Evolutionary conservation across 2,113 vertebrate species (phyloP), one percentile per base, ranked within the genome.

Genomic region (Dolichallabes microphthalmus): DNA sequence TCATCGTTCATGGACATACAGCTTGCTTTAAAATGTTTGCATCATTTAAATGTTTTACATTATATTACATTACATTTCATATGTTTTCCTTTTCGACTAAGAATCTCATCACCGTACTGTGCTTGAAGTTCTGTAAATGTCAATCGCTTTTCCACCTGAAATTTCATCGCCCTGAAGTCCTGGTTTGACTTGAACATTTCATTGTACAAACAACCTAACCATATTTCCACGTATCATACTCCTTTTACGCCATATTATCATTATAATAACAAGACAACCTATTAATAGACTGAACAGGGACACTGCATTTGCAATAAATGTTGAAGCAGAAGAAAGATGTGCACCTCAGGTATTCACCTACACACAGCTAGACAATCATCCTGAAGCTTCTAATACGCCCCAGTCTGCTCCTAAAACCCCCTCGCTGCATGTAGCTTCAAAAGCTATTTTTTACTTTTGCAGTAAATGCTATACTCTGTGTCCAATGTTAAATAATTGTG

Each of bases 381-480:
- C 50, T 85, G n/a, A 83, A 69, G 73, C 81, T n/a, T 80, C 73
- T 71, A 3, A 22, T 71, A 64, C 32, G 32, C 12, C 60, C 81
- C 77, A 64, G 77, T 80, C 68, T 85, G 4, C 73, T 77, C 53
- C 53, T 60, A 85, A 89, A 89, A 50, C 89, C 80, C 61, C 89
- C 86, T 71, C 32, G 8, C 83, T 85, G 50, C 78, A 66, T 78
- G 86, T 90, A 86, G 66, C 87, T 87, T 85, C 88, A 87, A 87
- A 89, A 78, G 91, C 88, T 92, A 90, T 93, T 93, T 93, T 92
- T 89, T 82, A 87, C 91, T 90, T 91, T 87, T 89, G 90, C 90
- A 88, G 88, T 92, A 94, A 95, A 95, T 92, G 93, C 92, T 93
- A 93, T 93, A 93, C 93, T 91, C 81, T 92, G 92, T 93, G 93